Conservation (phyloP, 1,140 invertebrate genomes). For the Sitobion miscanthi region DNA sequence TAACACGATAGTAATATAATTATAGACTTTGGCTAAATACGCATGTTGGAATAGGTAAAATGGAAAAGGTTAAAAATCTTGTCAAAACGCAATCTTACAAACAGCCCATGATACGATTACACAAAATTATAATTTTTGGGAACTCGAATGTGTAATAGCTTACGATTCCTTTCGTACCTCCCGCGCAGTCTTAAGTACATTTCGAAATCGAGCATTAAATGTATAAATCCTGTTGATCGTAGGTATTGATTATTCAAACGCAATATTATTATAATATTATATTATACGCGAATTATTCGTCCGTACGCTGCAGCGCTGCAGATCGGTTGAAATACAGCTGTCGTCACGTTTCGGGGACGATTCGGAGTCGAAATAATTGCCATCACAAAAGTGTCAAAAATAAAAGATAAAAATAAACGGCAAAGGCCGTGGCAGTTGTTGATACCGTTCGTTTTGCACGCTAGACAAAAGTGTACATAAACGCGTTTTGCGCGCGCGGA, state of each 20-base stretch:
- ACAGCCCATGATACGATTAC: not conserved
- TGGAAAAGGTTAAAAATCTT: not conserved
- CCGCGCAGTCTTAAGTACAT: not conserved
- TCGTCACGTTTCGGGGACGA: not conserved
- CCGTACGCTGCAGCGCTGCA: rapidly evolving
- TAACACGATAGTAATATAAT: not conserved
- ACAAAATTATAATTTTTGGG: not conserved
- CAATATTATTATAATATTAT: not conserved
- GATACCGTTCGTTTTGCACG: not conserved
- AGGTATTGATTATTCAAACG: too few species aligned
- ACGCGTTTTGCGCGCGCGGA: too few species aligned
- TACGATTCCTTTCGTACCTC: not conserved
- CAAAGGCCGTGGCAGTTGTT: too few species aligned
- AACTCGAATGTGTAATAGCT: not conserved
- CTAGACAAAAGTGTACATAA: slow-evolving; percentile 13
- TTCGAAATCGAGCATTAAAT: not conserved
- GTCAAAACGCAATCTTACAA: not conserved
- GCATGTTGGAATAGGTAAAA: not conserved
- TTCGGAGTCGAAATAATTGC: not conserved
- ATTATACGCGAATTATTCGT: not conserved
- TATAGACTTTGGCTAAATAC: not conserved
- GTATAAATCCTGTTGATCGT: too few species aligned
- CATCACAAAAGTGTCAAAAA: not conserved
- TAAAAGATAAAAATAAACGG: not conserved
- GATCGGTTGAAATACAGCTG: not conserved